Percentiles rank a stretch among this genome's conserved stretches.
phyloP scores from a whole-genome alignment of 2,888 invertebrate genomes.

The Drosophila robusta region DNA sequence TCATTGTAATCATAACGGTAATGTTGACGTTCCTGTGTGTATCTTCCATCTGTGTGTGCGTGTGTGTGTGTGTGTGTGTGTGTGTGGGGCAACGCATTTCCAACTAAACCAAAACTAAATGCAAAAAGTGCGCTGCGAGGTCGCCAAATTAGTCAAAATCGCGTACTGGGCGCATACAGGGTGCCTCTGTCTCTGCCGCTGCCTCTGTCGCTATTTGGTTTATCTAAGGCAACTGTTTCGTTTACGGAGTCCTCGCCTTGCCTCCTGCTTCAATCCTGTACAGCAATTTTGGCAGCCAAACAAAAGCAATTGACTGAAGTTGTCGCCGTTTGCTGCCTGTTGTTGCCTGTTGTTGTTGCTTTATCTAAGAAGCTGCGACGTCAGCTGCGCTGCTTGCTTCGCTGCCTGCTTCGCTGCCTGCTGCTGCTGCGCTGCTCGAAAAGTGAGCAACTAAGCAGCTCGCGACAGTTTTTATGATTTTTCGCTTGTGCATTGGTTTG shows the following conservation, averaged over 20 bases:
- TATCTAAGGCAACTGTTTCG: constrained; percentile 19
- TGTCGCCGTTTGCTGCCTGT: constrained; percentile 17
- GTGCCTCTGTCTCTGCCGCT: constrained; percentile 24
- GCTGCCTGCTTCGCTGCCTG: constrained; percentile 32
- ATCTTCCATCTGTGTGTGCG: neutral
- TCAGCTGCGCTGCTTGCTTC: constrained; percentile 34
- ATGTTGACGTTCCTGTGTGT: constrained; percentile 47
- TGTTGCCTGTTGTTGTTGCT: constrained; percentile 7
- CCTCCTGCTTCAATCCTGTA: constrained; percentile 3
- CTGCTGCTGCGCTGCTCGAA: constrained; percentile 36
- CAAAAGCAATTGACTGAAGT: constrained; percentile 54
- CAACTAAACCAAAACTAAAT: constrained; percentile 36
- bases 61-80: neutral
- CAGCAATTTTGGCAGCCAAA: constrained; percentile 60
- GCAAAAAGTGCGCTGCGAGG: constrained; percentile 37
- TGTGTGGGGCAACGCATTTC: constrained; percentile 16
- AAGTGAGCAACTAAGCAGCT: constrained; percentile 61
- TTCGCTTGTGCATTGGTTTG: constrained; percentile 50
- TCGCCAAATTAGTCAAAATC: constrained; percentile 61
- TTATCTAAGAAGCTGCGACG: constrained; percentile 32
- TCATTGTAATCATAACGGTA: constrained; percentile 75
- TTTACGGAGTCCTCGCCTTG: constrained; percentile 12
- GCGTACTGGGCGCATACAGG: constrained; percentile 36
- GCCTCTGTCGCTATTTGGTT: constrained; percentile 1
- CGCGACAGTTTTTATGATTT: constrained; percentile 71